Base-by-base conservation (phyloP, 2,888 invertebrate genomes). In the Caenorhabditis sp. region DNA sequence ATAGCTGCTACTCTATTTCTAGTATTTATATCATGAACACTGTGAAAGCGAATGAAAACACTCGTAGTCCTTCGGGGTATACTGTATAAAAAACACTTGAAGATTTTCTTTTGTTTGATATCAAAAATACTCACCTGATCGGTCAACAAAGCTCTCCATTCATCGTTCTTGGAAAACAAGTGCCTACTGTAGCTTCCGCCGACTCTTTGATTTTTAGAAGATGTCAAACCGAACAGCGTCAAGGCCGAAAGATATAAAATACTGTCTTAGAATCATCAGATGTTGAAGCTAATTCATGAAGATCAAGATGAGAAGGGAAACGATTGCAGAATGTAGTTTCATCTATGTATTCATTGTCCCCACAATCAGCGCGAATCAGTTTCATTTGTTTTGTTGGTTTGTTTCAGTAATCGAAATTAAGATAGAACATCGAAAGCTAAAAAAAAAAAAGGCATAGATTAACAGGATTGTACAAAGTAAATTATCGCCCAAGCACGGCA, bases 111-210 rank as follows among this genome's bases (percentile, higher is more conserved):
- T 32, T 26, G 35, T 56, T 48, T 56, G 52, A 68, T 68, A 48
- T 48, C 48, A 58, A 68, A 52, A 68, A 50, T 41, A 58, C 56
- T 66, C 52, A 35, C 17, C 35, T 46, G 37, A 24, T 37, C 7
- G 46, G 56, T 66, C 68, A 68, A 68, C 58, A 58, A 26, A 58
- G 27, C 56, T 50, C 68, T 58, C 35, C 24, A 56, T 37, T 35
- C 7, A n/a, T n/a, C n/a, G n/a, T n/a, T n/a, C 13, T 15, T 56
- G 37, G n/a, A 37, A 30, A 6, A n/a, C 27, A 13, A 35, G 9
- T 9, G 30, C 6, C 30, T 35, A 35, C 35, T 35, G 35, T 35
- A 35, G 35, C 35, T 35, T 35, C 35, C 35, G 35, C 13, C 35
- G n/a, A n/a, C n/a, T n/a, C n/a, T n/a, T n/a, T n/a, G n/a, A n/a